These are phyloP conservation scores for Macroteleia sp. DNA, from an alignment of 2,888 invertebrate species.

Conservation along the genomic window DNA sequence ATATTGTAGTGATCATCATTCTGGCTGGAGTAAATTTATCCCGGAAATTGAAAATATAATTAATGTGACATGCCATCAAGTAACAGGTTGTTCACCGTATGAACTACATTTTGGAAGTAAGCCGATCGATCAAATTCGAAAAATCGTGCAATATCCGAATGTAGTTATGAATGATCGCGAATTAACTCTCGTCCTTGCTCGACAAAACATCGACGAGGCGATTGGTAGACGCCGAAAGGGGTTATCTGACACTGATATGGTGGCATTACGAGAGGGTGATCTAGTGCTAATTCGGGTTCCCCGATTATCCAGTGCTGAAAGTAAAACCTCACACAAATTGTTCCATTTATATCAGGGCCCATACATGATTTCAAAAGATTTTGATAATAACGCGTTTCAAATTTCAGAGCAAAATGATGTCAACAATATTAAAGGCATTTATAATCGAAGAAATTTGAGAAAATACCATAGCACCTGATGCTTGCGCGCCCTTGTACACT, in stretches of 20 bases:
- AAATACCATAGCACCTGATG: constrained; percentile 4
- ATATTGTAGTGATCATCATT: too few relatives aligned
- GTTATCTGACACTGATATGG: neutral
- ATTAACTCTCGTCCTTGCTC: neutral
- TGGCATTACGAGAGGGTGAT: neutral
- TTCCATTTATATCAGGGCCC: constrained; percentile 26
- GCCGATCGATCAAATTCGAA: constrained; percentile 4
- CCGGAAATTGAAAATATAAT: constrained; percentile 8
- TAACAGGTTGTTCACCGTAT: neutral
- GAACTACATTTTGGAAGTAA: constrained; percentile 24
- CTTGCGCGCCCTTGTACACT: too few relatives aligned
- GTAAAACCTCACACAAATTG: constrained; percentile 5
- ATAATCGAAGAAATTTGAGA: constrained; percentile 14
- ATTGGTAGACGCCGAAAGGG: neutral
- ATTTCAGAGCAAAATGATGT: neutral
- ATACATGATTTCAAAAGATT: constrained; percentile 7
- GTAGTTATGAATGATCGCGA: neutral
- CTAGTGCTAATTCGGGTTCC: constrained; percentile 8
- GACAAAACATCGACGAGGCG: neutral
- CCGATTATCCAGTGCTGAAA: neutral
- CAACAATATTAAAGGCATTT: constrained; percentile 1
- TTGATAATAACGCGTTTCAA: constrained; percentile 14
- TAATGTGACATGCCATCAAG: constrained; percentile 14
- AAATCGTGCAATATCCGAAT: neutral
- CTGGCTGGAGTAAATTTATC: too few relatives aligned